phyloP scores from a whole-genome alignment of 2,797 vertebrate genomes.

The Botia almorhae region DNA sequence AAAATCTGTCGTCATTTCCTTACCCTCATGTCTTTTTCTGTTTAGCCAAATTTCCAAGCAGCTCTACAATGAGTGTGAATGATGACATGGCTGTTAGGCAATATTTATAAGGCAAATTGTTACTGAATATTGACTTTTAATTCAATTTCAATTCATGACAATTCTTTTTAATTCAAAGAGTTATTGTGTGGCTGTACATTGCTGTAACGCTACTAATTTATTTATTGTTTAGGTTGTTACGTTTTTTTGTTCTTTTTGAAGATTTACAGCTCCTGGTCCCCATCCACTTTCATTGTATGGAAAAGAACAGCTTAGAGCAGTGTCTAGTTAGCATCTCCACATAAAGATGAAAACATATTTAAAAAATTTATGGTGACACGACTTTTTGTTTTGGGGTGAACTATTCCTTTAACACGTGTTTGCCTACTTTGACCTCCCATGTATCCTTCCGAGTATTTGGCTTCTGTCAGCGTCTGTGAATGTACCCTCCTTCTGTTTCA shows the following conservation, averaged over 20 bases:
- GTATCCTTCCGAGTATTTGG: constrained; percentile 13
- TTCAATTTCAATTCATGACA: too few relatives aligned
- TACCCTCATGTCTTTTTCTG: background rate
- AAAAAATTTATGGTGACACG: background rate
- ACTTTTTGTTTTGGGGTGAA: background rate
- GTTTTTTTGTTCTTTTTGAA: background rate
- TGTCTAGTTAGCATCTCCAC: background rate
- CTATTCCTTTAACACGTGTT: constrained; percentile 12
- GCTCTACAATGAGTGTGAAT: background rate
- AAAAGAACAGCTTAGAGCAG: background rate
- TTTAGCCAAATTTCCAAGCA: background rate
- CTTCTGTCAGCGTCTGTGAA: constrained; percentile 4
- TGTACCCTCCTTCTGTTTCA: constrained; percentile 29
- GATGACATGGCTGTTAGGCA: too few relatives aligned
- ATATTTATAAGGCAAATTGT: background rate
- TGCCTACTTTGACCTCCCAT: background rate
- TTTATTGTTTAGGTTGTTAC: background rate
- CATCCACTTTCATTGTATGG: background rate
- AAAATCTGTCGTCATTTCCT: background rate
- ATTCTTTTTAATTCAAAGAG: too few relatives aligned
- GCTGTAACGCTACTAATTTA: background rate
- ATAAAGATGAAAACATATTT: too few relatives aligned
- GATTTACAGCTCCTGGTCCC: background rate
- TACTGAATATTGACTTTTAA: background rate
- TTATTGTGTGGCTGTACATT: background rate